Evolutionary conservation across 2,797 vertebrate genomes (phyloP).

Genomic region (Enoplosus armatus): DNA sequence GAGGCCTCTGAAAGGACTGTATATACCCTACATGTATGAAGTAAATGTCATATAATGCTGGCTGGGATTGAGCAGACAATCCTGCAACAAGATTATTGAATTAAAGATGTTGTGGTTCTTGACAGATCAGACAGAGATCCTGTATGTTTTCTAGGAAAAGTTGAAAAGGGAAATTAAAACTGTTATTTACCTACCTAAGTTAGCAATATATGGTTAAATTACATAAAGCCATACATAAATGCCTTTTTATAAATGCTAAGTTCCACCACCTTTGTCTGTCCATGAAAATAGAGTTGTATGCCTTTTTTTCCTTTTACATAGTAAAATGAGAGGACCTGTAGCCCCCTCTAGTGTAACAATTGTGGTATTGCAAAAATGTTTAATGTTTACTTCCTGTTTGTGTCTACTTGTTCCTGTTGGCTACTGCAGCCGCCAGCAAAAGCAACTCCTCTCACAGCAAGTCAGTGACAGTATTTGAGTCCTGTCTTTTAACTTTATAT

Average conservation of each 20-base stretch:
- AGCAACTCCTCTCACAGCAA: background rate
- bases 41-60: background rate
- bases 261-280: background rate
- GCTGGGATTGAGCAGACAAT: background rate
- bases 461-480: background rate
- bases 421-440: background rate
- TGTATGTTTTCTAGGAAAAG: background rate
- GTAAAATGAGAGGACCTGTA: background rate
- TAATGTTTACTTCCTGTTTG: slow-evolving; percentile 72
- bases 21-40: background rate
- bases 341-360: slow-evolving; percentile 56
- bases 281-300: background rate
- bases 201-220: background rate
- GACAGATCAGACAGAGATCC: background rate
- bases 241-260: background rate
- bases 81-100: background rate
- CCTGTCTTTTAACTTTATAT: background rate
- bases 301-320: background rate
- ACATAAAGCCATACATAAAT: background rate
- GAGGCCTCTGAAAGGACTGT: background rate
- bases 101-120: background rate
- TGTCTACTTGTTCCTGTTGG: slow-evolving; percentile 51
- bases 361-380: background rate
- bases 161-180: background rate
- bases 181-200: background rate